Evolutionary conservation across 2,888 invertebrate genomes (phyloP), one percentile per base, ranked within the genome.

Genomic region (Calephelis perditalis): DNA sequence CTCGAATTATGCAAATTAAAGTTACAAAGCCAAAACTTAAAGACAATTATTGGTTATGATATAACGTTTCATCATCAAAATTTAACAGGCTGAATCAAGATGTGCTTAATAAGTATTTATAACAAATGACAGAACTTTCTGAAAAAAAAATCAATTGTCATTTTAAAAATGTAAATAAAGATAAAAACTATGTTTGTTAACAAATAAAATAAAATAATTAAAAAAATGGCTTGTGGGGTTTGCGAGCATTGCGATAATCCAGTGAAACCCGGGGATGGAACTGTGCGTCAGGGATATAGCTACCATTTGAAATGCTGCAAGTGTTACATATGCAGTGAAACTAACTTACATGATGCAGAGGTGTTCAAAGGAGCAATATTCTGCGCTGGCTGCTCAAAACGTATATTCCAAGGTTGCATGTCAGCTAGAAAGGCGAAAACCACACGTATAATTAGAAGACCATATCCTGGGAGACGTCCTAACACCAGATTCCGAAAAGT

Each of bases 301-400:
- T 88, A 86, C 68, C 86, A 88, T 65, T 71, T 71, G 44, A 68
- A 68, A 5, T 88, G 88, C 57, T 74, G 74, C 36, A 85, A 84
- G 57, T 88, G 87, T 61, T 86, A 81, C 57, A 81, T 87, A 0
- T 88, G 87, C 73, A 82, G 81, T 43, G 87, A 88, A 62, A 82
- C 79, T 0, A 68, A 87, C 45, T 74, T 88, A 0, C 71, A 66
- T 0, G 71, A 81, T 52, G 86, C 85, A 0, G 86, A 87, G 56
- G 70, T 82, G 3, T 88, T 88, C 68, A 77, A 79, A 67, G 87
- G 88, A 0, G 82, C 84, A 0, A 83, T 87, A 66, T 86, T 88
- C 69, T 88, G 88, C 66, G 73, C 67, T 5, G 73, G 74, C 6
- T 88, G 88, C 59, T 79, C 85, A 0, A 73, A 81, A 56, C 74